Evolutionary conservation across 2,113 vertebrate genomes (phyloP).

Genomic region (Phasianus colchicus): DNA sequence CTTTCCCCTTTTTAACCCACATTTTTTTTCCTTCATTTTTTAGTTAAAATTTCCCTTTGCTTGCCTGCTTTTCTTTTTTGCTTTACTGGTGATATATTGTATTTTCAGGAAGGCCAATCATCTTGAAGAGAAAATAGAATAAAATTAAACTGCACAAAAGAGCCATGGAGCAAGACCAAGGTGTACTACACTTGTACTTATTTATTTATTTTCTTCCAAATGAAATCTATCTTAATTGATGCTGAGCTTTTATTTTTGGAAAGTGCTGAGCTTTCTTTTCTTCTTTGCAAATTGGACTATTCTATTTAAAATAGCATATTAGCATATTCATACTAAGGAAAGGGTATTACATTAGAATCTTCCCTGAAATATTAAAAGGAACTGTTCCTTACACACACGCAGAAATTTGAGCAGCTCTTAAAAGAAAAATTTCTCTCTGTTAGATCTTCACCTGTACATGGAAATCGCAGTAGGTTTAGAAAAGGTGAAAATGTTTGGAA

Average conservation of each 20-base stretch:
- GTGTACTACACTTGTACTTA: neutral
- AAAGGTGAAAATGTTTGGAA: neutral
- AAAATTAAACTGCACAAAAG: neutral
- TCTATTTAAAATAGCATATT: neutral
- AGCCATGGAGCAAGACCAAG: neutral
- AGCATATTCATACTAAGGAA: neutral
- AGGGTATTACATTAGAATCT: neutral
- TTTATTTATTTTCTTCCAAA: neutral
- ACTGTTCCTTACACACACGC: neutral
- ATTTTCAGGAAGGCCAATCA: neutral
- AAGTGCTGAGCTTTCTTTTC: neutral
- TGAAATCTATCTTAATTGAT: neutral
- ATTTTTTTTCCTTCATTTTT: neutral
- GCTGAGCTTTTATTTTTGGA: constrained; percentile 9
- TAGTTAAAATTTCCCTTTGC: neutral
- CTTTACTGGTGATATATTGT: neutral
- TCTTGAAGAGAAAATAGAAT: neutral
- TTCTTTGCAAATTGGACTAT: neutral
- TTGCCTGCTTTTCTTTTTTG: neutral
- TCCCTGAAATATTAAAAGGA: neutral
- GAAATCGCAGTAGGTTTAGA: neutral
- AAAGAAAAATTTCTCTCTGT: neutral
- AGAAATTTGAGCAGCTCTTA: neutral
- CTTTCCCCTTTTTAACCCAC: neutral
- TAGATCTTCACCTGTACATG: neutral